These are phyloP conservation scores for Gryon sp. DNA, from an alignment of 1,140 invertebrate genomes.

Conservation along the genomic window DNA sequence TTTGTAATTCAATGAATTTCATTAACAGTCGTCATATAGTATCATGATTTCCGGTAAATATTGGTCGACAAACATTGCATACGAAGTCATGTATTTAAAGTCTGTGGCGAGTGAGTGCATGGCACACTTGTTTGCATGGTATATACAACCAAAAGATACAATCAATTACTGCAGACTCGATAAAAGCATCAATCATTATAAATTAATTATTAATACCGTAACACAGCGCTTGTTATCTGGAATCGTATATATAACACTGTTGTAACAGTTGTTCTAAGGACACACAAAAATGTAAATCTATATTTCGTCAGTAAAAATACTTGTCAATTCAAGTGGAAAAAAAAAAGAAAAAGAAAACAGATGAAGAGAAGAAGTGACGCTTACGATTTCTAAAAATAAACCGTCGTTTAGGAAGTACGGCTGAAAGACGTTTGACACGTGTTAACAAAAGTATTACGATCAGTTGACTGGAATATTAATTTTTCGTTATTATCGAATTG, in stretches of 20 bases:
- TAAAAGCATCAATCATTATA: conserved; percentile 15
- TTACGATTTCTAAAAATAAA: conserved; percentile 37
- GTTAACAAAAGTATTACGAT: conserved; percentile 30
- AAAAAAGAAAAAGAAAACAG: too few relatives aligned
- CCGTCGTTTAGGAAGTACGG: conserved; percentile 30
- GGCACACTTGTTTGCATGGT: neutral
- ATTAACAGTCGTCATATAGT: neutral
- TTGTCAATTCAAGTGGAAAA: conserved; percentile 47
- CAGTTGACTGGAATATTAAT: conserved; percentile 23
- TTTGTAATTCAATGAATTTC: too few relatives aligned
- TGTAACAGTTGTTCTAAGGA: conserved; percentile 14
- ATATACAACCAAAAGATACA: neutral
- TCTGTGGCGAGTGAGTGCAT: too few relatives aligned
- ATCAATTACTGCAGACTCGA: neutral
- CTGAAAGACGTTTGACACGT: conserved; percentile 46
- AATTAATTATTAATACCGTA: conserved; percentile 26
- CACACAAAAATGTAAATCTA: conserved; percentile 20
- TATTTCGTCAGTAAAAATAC: conserved; percentile 21
- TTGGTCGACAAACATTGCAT: conserved; percentile 3
- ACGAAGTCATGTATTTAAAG: neutral
- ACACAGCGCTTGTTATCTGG: conserved; percentile 9
- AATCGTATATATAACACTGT: conserved; percentile 8
- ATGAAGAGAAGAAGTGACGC: too few relatives aligned
- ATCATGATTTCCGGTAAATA: conserved; percentile 23
- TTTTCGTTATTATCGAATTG: too few relatives aligned